Base-by-base conservation (phyloP, 1,140 invertebrate genomes). In the Semibalanus balanoides region DNA sequence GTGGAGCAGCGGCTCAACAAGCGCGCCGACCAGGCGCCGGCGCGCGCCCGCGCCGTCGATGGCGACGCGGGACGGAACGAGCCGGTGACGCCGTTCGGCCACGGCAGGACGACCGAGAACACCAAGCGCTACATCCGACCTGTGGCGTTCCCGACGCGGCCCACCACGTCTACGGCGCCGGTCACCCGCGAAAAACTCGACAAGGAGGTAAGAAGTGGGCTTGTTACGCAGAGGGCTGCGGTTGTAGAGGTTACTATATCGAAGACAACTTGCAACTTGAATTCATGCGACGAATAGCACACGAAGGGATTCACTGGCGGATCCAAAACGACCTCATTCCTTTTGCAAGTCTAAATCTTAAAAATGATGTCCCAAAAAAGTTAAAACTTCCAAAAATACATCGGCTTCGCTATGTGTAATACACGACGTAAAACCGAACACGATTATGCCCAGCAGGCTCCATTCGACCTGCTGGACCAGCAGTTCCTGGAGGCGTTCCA, bases 31-130 rank as follows among this genome's bases (percentile, higher is more conserved):
- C 27, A 30, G 72, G 30, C 51, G 51, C 51, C 74, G 72, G 69
- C 51, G 51, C 51, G 51, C 51, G 51, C 14, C 51, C 9, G 22
- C 11, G 51, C 51, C 51, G 51, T 22, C 51, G 51, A 25, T 25
- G 51, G 51, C 51, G 51, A 14, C 76, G 92, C 91, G 19, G 92
- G 93, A 81, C 87, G 89, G 29, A 91, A 89, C 9, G 91, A 93
- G 79, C 85, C 75, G 19, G 75, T 69, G 28, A 84, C 88, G 69
- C 89, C 87, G 82, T 87, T 91, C 80, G 92, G 11, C 51, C 22
- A 64, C 11, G 51, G 51, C n/a, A 28, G 70, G 3, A 19, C 70
- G 11, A 30, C 70, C 70, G 70, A 72, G 9, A 72, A 28, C 29
- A 72, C 11, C 70, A 72, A 72, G 29, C 70, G 70, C 70, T 72